Base-by-base conservation (phyloP, 2,888 invertebrate species). In the Sceliomorpha sp. region DNA sequence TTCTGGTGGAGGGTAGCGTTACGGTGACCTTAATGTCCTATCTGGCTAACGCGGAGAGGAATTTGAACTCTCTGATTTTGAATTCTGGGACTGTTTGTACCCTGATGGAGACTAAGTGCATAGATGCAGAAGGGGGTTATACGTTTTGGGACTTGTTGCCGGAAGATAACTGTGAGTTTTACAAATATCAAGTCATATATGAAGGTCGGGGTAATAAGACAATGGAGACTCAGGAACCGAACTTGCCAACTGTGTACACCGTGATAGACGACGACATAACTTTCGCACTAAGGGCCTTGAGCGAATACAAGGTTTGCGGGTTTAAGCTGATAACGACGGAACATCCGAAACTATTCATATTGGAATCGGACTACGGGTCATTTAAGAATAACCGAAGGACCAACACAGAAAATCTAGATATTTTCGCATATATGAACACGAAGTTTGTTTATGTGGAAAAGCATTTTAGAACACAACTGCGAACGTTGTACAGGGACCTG, bases 361-460 rank as follows among this genome's bases (percentile, higher is more conserved):
- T 58, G 0, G 69, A 71, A 44, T n/a, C 45, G 1, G 3, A n/a
- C 4, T 2, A n/a, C 0, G 29, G 26, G 0, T 39, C 39, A 7
- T 2, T 9, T 5, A 8, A 47, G 0, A 6, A 8, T 9, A 12
- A 24, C 0, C 47, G 37, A 13, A 0, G 6, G 6, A 0, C 47
- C 1, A 8, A 9, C 2, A 26, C 51, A 0, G 10, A 63, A 44
- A 69, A 74, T 24, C 10, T 73, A 0, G 75, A 80, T 31, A 34
- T 79, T 1, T 74, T 75, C 5, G 17, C 58, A 0, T 79, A 79
- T 29, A 60, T 78, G 1, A 80, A 77, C 14, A 59, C 70, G 0
- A 80, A 82, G 67, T 77, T 81, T 5, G 45, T 81, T 1, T 81
- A 80, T 36, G 55, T 72, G 0, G 79, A 81, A 51, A 73, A 75